These are phyloP conservation scores for Fopius arisanus DNA, from an alignment of 1,140 invertebrate genomes.

Conservation along the genomic window DNA sequence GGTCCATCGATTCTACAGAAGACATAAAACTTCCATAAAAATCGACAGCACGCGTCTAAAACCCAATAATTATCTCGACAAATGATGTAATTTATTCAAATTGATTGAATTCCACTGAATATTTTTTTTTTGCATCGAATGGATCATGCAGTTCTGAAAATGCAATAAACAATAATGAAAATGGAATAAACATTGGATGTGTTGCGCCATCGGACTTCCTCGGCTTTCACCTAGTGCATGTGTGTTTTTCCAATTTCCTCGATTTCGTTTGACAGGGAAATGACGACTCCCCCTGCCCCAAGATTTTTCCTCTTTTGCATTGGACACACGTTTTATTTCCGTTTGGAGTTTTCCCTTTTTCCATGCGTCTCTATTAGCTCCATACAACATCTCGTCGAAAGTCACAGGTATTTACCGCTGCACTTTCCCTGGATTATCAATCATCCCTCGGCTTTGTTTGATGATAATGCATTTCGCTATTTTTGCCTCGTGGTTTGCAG, in stretches of 20 bases:
- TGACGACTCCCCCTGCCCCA: background rate
- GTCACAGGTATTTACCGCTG: constrained; percentile 11
- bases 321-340: constrained; percentile 8
- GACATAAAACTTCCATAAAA: too few species aligned
- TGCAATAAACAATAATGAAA: background rate
- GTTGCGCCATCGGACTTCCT: constrained; percentile 21
- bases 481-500: background rate
- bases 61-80: too few species aligned
- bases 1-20: too few species aligned
- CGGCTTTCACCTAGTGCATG: constrained; percentile 24
- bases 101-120: too few species aligned
- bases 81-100: too few species aligned
- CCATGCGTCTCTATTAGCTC: background rate
- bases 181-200: background rate
- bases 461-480: background rate
- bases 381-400: constrained; percentile 3
- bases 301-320: background rate
- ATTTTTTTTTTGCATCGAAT: too few species aligned
- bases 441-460: constrained; percentile 1
- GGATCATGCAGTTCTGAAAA: too few species aligned
- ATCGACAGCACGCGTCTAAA: too few species aligned
- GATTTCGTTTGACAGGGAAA: constrained; percentile 4
- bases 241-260: constrained; percentile 11
- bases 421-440: constrained; percentile 23
- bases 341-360: constrained; percentile 9